Evolutionary conservation across 2,888 invertebrate species (phyloP).

Genomic region (Macrosoma leucophasiata): DNA sequence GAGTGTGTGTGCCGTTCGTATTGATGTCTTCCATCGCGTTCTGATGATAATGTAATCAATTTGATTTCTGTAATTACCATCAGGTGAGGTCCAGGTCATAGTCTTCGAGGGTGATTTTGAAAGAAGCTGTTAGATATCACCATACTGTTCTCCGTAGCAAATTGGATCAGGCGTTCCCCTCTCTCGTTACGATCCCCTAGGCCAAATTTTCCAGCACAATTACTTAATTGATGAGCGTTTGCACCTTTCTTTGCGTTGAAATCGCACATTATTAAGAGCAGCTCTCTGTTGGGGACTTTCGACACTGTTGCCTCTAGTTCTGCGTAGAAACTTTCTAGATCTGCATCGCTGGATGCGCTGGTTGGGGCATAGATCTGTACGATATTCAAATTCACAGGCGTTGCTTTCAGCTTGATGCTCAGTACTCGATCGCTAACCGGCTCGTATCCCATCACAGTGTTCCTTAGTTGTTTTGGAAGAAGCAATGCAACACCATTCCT

Average conservation of each 20-base stretch:
- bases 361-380: slow-evolving; percentile 19
- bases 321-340: slow-evolving; percentile 12
- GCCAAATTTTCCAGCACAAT: slow-evolving; percentile 6
- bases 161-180: slow-evolving; percentile 10
- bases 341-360: slow-evolving; percentile 6
- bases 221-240: slow-evolving; percentile 3
- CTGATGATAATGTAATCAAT: slow-evolving; percentile 15
- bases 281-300: slow-evolving; percentile 20
- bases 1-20: slow-evolving; percentile 17
- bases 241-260: slow-evolving; percentile 19
- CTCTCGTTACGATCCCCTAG: slow-evolving; percentile 13
- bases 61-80: slow-evolving; percentile 11
- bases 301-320: slow-evolving; percentile 9
- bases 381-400: slow-evolving; percentile 11
- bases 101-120: slow-evolving; percentile 14
- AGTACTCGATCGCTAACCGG: slow-evolving; percentile 15
- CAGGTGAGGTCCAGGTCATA: slow-evolving; percentile 14
- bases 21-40: slow-evolving; percentile 17
- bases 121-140: slow-evolving; percentile 12
- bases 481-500: slow-evolving; percentile 14
- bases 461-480: slow-evolving; percentile 7
- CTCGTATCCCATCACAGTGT: slow-evolving; percentile 15
- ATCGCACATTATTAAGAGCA: slow-evolving; percentile 17
- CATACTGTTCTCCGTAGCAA: slow-evolving; percentile 6
- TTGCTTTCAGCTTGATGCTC: slow-evolving; percentile 11